Evolutionary conservation across 2,888 invertebrate genomes (phyloP).

Genomic region (Griposia aprilina): DNA sequence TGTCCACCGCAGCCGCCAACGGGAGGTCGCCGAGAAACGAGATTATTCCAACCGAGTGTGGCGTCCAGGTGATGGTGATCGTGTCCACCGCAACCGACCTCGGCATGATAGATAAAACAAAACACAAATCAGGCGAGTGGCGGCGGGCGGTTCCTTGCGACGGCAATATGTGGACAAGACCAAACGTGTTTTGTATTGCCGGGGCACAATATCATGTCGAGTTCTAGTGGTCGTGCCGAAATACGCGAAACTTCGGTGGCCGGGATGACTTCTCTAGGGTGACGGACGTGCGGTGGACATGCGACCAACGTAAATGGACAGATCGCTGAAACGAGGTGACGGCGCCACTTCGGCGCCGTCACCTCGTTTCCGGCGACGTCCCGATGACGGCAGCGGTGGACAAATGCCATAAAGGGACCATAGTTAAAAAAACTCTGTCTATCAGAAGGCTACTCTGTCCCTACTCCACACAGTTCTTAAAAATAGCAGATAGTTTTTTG

Average conservation of each 20-base stretch:
- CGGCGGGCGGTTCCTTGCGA: not conserved
- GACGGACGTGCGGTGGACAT: not conserved
- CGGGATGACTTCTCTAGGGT: not conserved
- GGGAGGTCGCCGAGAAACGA: not conserved
- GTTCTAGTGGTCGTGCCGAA: not conserved
- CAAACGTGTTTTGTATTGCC: not conserved
- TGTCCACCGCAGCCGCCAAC: not conserved
- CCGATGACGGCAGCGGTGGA: not conserved
- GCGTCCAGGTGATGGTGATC: not conserved
- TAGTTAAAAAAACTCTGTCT: not conserved
- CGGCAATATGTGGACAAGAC: not conserved
- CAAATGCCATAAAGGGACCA: not conserved
- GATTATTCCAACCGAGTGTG: not conserved
- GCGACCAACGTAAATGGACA: not conserved
- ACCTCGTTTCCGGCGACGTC: not conserved
- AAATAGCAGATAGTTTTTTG: constrained; percentile 38
- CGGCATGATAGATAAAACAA: not conserved
- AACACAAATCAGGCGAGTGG: not conserved
- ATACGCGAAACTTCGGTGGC: not conserved
- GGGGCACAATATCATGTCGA: not conserved
- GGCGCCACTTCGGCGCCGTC: not conserved
- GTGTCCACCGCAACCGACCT: not conserved
- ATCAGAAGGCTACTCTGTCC: constrained; percentile 18
- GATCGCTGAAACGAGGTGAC: too few relatives aligned
- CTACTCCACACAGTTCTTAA: constrained; percentile 19